These are phyloP conservation scores for Gymnodraco acuticeps DNA, from an alignment of 2,797 vertebrate genomes.

Conservation along the genomic window DNA sequence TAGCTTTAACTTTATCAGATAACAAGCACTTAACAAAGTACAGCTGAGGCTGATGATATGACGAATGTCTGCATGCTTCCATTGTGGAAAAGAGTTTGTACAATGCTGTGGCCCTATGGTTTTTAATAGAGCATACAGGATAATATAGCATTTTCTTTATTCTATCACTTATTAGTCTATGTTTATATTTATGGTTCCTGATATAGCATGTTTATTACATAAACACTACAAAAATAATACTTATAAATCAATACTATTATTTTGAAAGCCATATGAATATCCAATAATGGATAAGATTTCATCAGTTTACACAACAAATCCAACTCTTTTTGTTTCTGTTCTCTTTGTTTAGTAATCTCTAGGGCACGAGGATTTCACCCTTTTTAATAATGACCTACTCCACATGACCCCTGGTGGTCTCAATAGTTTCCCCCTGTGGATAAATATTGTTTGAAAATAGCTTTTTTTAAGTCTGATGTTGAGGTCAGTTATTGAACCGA, in stretches of 20 bases:
- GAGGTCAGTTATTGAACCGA: constrained; percentile 6
- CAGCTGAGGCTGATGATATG: too few species aligned
- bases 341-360: neutral
- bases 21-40: too few species aligned
- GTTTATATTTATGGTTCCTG: neutral
- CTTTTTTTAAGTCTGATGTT: neutral
- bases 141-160: neutral
- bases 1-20: too few species aligned
- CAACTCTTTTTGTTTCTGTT: too few species aligned
- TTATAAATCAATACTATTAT: neutral
- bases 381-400: neutral
- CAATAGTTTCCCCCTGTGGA: neutral
- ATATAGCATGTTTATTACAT: neutral
- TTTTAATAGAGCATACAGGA: neutral
- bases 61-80: too few species aligned
- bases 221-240: neutral
- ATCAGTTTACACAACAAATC: too few species aligned
- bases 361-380: too few species aligned
- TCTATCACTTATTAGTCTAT: neutral
- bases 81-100: too few species aligned
- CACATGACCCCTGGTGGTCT: neutral
- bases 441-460: neutral
- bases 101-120: neutral
- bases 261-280: neutral
- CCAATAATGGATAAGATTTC: neutral